Conservation (phyloP, 2,113 vertebrate genomes). For the Neodontobutis hainanensis region DNA sequence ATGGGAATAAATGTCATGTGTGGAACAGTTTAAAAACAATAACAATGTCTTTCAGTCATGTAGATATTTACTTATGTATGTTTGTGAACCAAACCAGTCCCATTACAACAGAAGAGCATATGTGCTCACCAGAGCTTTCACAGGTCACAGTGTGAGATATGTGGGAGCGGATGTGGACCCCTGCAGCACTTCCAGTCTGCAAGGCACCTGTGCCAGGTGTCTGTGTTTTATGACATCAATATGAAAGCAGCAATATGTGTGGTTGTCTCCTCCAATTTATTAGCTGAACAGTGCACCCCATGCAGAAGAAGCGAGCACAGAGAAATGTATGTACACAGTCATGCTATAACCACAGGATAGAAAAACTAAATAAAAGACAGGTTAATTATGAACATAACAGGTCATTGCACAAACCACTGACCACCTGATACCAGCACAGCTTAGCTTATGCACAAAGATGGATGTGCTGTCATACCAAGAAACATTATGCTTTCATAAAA, state of each 20-base stretch:
- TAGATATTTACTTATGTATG: too few species aligned
- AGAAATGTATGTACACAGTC: slow-evolving; percentile 16
- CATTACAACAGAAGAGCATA: slow-evolving; percentile 47
- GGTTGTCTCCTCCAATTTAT: slow-evolving; percentile 63
- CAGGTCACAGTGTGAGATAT: slow-evolving; percentile 38
- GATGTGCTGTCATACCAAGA: background rate
- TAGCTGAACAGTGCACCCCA: slow-evolving; percentile 28
- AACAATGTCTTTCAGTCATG: too few species aligned
- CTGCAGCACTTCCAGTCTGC: slow-evolving; percentile 53
- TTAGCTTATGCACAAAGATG: slow-evolving; percentile 1
- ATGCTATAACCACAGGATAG: background rate
- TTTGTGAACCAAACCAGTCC: slow-evolving; percentile 5
- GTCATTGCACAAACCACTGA: slow-evolving; percentile 24
- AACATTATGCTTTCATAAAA: too few species aligned
- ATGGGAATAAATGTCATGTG: too few species aligned
- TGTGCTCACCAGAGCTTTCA: slow-evolving; percentile 43
- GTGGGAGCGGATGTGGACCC: slow-evolving; percentile 54
- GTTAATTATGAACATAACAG: slow-evolving; percentile 8
- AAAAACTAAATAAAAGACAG: slow-evolving; percentile 14
- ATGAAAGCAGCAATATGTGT: slow-evolving; percentile 59
- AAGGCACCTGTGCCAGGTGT: slow-evolving; percentile 71
- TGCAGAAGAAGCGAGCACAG: slow-evolving; percentile 11
- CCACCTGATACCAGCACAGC: slow-evolving; percentile 18
- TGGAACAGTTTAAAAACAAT: too few species aligned
- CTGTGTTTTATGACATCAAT: slow-evolving; percentile 66